Evolutionary conservation across 2,797 vertebrate genomes (phyloP).

Genomic region (Ctenosaura bakeri): DNA sequence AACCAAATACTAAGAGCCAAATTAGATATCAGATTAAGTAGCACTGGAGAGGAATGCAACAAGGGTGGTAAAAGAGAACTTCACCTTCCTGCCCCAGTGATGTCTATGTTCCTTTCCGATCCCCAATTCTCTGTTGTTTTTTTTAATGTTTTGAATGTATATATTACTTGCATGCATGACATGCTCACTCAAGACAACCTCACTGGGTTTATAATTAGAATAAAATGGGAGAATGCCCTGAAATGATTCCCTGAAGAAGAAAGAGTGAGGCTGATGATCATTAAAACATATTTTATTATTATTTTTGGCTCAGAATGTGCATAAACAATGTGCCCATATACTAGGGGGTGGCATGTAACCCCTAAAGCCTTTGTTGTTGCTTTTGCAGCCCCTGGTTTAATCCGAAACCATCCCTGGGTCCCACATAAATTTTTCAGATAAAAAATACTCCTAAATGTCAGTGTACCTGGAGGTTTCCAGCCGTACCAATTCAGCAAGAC

Average conservation of each 20-base stretch:
- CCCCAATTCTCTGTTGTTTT: not conserved
- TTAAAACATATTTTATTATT: not conserved
- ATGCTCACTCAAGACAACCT: not conserved
- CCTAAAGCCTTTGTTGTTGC: too few species aligned
- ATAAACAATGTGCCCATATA: not conserved
- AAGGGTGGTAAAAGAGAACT: not conserved
- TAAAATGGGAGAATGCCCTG: not conserved
- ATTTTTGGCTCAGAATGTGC: not conserved
- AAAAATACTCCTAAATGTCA: too few species aligned
- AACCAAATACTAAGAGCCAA: not conserved
- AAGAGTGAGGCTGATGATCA: not conserved
- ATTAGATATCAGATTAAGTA: not conserved
- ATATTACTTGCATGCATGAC: not conserved
- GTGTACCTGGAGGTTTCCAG: too few species aligned
- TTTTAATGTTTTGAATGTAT: not conserved
- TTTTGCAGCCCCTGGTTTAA: too few species aligned
- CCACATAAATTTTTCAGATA: too few species aligned
- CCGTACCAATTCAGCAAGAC: too few species aligned
- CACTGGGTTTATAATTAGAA: not conserved
- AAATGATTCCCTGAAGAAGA: not conserved
- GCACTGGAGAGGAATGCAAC: not conserved
- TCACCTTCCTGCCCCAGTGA: not conserved
- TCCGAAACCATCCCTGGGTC: too few species aligned
- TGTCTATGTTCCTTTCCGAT: not conserved
- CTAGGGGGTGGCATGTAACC: too few species aligned